Evolutionary conservation across 2,888 invertebrate species (phyloP).

Genomic region (Euproctis similis): DNA sequence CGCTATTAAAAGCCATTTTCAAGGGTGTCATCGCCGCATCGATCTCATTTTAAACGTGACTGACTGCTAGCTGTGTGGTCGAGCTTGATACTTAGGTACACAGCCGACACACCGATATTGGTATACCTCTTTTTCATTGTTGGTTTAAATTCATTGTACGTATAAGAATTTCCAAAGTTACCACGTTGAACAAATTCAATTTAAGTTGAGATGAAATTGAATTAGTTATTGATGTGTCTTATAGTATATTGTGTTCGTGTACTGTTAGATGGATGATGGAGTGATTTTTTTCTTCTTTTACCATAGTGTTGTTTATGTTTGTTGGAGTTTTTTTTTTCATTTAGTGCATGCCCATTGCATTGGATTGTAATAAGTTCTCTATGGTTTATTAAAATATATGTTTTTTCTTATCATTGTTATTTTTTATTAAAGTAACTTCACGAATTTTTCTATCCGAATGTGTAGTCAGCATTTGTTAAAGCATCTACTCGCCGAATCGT

Average conservation of each 20-base stretch:
- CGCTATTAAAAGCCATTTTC: slow-evolving; percentile 73
- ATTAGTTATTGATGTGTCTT: slow-evolving; percentile 29
- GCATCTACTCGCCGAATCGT: too few species aligned
- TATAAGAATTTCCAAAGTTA: slow-evolving; percentile 32
- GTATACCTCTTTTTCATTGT: slow-evolving; percentile 45
- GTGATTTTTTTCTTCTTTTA: slow-evolving; percentile 10
- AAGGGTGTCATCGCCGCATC: slow-evolving; percentile 71
- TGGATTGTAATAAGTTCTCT: too few species aligned
- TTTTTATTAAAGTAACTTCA: too few species aligned
- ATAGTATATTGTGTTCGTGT: slow-evolving; percentile 16
- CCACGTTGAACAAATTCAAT: slow-evolving; percentile 51
- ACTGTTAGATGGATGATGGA: slow-evolving; percentile 24
- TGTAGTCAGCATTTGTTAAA: too few species aligned
- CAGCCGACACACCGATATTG: slow-evolving; percentile 24
- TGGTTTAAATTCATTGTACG: slow-evolving; percentile 46
- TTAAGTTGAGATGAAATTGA: slow-evolving; percentile 42
- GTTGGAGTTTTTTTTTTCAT: too few species aligned
- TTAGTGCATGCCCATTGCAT: too few species aligned
- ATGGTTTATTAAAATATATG: too few species aligned
- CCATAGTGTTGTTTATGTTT: slow-evolving; percentile 16
- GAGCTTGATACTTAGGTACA: slow-evolving; percentile 9
- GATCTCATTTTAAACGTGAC: slow-evolving; percentile 72
- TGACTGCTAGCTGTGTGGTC: slow-evolving; percentile 60
- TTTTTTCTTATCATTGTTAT: too few species aligned
- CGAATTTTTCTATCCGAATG: too few species aligned